phyloP scores from a whole-genome alignment of 2,113 vertebrate genomes.

The Calyptommatus sinebrachiatus region DNA sequence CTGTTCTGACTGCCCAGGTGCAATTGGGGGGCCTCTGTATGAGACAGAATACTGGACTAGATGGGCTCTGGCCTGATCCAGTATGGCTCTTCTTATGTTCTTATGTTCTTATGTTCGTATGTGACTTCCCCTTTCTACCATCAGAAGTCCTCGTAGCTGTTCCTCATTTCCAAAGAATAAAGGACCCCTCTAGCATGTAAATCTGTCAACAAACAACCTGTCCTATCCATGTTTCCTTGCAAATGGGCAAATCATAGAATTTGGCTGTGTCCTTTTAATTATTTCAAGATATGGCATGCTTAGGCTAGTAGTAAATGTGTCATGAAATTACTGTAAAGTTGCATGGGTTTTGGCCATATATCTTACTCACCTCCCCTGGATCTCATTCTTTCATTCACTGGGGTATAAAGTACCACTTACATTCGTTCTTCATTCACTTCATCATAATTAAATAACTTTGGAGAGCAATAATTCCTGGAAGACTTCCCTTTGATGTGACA shows the following conservation, averaged over 20 bases:
- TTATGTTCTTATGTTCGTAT: too few species aligned
- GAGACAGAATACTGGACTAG: too few species aligned
- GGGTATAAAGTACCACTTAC: constrained; percentile 76
- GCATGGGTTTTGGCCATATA: constrained; percentile 72
- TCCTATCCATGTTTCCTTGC: constrained; percentile 46
- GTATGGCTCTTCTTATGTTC: too few species aligned
- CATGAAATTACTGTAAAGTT: constrained; percentile 74
- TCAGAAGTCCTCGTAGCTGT: constrained; percentile 25
- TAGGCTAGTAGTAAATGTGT: constrained; percentile 68
- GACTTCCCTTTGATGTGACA: constrained; percentile 75
- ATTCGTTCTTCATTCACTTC: constrained; percentile 74
- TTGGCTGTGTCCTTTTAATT: constrained; percentile 65
- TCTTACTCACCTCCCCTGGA: constrained; percentile 72
- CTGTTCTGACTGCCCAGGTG: too few species aligned
- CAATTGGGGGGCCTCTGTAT: too few species aligned
- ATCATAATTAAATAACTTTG: constrained; percentile 78
- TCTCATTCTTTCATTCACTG: constrained; percentile 75
- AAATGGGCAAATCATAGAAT: constrained; percentile 57
- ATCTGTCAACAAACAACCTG: constrained; percentile 52
- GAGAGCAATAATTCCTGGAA: constrained; percentile 70
- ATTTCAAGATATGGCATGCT: constrained; percentile 67
- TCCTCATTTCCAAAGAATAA: constrained; percentile 42
- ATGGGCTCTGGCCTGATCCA: too few species aligned
- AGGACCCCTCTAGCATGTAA: constrained; percentile 45
- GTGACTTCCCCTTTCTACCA: neutral